Evolutionary conservation across 64 coral and sea anemone genomes (phyloP).

Genomic region (Pocillopora verrucosa): DNA sequence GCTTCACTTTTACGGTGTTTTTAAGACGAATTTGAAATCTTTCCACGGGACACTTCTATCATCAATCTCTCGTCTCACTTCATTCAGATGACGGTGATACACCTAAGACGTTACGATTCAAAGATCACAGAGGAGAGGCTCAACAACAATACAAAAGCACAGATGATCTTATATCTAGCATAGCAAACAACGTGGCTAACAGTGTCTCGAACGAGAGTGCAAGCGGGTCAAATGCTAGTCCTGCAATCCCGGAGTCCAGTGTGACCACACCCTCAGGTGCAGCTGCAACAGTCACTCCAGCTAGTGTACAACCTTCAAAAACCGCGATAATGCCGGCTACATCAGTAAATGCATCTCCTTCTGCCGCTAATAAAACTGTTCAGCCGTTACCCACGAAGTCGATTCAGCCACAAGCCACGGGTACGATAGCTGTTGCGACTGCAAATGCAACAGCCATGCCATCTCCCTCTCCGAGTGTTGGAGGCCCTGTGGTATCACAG

Average conservation of each 20-base stretch:
- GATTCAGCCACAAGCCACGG: not conserved
- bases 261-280: not conserved
- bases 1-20: too few species aligned
- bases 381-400: not conserved
- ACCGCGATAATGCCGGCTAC: not conserved
- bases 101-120: conserved; percentile 28
- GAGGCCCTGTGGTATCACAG: not conserved
- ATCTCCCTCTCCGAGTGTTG: not conserved
- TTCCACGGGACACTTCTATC: not conserved
- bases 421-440: not conserved
- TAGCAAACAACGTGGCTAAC: not conserved
- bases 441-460: not conserved
- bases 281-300: not conserved
- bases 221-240: not conserved
- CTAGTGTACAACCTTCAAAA: not conserved
- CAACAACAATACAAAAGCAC: not conserved
- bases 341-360: not conserved
- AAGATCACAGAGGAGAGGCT: not conserved
- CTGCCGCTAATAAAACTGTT: not conserved
- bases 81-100: conserved; percentile 41
- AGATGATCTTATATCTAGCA: not conserved
- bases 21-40: too few species aligned
- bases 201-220: not conserved
- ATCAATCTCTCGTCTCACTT: not conserved
- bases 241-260: not conserved